phyloP scores from a whole-genome alignment of 2,113 vertebrate species.

The Cyanoderma ruficeps region DNA sequence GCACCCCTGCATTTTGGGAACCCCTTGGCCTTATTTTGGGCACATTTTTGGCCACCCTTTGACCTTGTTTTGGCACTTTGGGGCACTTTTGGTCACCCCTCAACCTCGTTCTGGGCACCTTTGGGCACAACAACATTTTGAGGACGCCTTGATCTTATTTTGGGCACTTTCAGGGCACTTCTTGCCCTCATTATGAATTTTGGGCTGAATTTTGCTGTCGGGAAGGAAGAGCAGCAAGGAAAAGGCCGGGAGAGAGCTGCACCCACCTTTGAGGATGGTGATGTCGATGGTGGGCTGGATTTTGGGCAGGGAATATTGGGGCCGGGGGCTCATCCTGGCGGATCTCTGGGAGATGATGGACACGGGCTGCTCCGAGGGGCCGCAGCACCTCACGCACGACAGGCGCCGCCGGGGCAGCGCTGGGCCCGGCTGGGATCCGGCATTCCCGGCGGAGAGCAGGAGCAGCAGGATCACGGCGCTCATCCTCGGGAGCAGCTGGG shows the following conservation, averaged over 20 bases:
- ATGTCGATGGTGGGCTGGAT: constrained; percentile 82
- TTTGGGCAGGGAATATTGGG: constrained; percentile 58
- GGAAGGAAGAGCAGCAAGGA: background rate
- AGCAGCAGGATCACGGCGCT: background rate
- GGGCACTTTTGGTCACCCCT: background rate
- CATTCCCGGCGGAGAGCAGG: background rate
- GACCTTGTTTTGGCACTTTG: no score
- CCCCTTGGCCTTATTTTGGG: no score
- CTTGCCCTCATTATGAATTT: no score
- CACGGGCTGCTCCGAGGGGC: background rate
- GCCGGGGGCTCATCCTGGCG: background rate
- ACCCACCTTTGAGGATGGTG: constrained; percentile 87
- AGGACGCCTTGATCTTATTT: background rate
- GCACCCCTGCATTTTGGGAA: background rate
- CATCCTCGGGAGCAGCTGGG: constrained; percentile 18
- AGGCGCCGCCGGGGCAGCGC: background rate
- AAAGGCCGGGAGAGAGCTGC: background rate
- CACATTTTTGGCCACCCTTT: background rate
- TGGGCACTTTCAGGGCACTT: background rate
- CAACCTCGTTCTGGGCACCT: no score
- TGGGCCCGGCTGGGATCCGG: background rate
- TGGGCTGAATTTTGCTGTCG: accelerated
- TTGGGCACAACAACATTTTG: background rate
- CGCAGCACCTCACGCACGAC: constrained; percentile 41
- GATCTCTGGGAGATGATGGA: background rate